Evolutionary conservation across 2,113 vertebrate species (phyloP).

Genomic region (Nannospalax galili): DNA sequence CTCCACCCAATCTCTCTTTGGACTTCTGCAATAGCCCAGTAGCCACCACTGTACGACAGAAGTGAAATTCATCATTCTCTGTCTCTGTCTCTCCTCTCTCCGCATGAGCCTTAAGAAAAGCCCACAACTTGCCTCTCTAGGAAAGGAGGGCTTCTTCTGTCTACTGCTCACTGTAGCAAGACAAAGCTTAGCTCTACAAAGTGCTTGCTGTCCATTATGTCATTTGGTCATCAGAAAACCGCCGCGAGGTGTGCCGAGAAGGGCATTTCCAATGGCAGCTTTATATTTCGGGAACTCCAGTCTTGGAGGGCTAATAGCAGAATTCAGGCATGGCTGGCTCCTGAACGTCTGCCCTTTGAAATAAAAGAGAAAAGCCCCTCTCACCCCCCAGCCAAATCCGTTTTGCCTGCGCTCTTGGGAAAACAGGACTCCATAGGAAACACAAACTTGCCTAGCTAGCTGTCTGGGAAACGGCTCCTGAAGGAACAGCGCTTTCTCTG

Average conservation of each 20-base stretch:
- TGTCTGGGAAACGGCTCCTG: background rate
- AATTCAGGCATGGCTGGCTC: background rate
- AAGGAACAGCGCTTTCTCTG: background rate
- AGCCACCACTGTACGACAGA: background rate
- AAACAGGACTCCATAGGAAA: background rate
- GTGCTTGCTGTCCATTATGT: background rate
- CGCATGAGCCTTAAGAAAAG: background rate
- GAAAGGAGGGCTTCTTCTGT: background rate
- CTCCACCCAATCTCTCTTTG: background rate
- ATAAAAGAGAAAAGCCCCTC: background rate
- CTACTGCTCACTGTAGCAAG: rapidly evolving
- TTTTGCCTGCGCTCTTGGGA: background rate
- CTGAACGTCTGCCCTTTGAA: background rate
- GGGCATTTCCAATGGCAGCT: background rate
- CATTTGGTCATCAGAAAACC: background rate
- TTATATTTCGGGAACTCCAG: background rate
- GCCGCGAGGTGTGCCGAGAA: background rate
- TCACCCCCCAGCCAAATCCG: background rate
- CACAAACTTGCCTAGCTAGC: no score
- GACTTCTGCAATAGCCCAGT: background rate
- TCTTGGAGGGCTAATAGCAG: background rate
- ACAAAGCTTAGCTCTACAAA: background rate
- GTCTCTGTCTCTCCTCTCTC: background rate
- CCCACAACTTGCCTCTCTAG: background rate
- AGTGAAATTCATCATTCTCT: background rate